Evolutionary conservation across 2,797 vertebrate species (phyloP).

Genomic region (Benthosema pterotum): DNA sequence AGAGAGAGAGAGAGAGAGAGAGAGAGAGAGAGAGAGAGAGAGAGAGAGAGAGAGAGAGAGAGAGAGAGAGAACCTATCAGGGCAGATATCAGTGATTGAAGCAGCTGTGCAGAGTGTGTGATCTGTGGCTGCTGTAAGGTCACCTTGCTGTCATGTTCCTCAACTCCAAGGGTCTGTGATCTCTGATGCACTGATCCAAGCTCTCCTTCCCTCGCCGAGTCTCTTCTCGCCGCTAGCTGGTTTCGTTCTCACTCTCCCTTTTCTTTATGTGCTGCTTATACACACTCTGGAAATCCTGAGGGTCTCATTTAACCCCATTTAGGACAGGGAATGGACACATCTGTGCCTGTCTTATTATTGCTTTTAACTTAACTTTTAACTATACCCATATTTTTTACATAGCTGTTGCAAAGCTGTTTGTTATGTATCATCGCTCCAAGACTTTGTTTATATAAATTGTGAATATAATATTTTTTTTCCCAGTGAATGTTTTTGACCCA

Average conservation of each 20-base stretch:
- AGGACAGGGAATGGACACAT: too few species aligned
- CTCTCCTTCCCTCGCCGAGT: not conserved
- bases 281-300: not conserved
- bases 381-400: too few species aligned
- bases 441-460: too few species aligned
- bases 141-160: conserved; percentile 39
- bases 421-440: too few species aligned
- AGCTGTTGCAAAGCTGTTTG: too few species aligned
- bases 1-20: conserved; percentile 34
- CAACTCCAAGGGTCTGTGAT: conserved; percentile 31
- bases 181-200: conserved; percentile 33
- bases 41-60: conserved; percentile 7
- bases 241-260: not conserved
- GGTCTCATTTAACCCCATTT: too few species aligned
- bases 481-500: too few species aligned
- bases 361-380: not conserved
- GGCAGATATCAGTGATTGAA: conserved; percentile 46
- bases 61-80: conserved; percentile 36
- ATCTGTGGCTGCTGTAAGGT: conserved; percentile 43
- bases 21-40: conserved; percentile 31
- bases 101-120: conserved; percentile 33
- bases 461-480: too few species aligned
- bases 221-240: conserved; percentile 18
- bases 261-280: not conserved
- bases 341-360: too few species aligned